Conservation (phyloP, 2,797 vertebrate genomes). For the Trachops cirrhosus region DNA sequence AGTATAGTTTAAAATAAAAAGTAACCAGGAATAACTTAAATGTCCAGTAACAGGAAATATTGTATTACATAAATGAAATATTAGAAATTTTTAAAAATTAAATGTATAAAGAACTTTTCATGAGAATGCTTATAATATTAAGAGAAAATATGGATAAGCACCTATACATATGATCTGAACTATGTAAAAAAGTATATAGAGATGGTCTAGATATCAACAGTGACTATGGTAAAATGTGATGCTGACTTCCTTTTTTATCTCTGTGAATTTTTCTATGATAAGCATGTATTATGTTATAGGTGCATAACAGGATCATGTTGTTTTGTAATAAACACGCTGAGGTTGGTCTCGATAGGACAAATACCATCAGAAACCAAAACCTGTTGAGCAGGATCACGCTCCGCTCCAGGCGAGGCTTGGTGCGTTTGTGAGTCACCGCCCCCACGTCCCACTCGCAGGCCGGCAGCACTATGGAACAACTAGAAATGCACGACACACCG, state of each 20-base stretch:
- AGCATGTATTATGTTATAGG: neutral
- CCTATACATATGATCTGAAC: neutral
- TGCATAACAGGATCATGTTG: neutral
- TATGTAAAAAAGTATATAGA: neutral
- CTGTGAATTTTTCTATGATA: neutral
- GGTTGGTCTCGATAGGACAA: constrained; percentile 42
- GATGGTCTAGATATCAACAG: neutral
- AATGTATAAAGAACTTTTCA: constrained; percentile 24
- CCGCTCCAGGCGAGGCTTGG: constrained; percentile 47
- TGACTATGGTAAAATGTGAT: neutral
- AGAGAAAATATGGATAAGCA: neutral
- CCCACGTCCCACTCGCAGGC: constrained; percentile 5
- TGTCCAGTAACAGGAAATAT: neutral
- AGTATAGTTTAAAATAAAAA: constrained; percentile 34
- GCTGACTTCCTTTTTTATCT: neutral
- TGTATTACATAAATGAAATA: neutral
- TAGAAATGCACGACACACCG: neutral
- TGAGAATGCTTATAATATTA: neutral
- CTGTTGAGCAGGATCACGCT: constrained; percentile 50
- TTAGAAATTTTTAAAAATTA: constrained; percentile 27
- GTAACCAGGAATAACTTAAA: neutral
- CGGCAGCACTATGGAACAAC: constrained; percentile 18
- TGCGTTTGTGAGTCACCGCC: constrained; percentile 56
- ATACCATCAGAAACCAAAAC: constrained; percentile 60
- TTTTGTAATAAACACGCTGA: constrained; percentile 39